These are phyloP conservation scores for Eupithecia dodoneata DNA, from an alignment of 2,888 invertebrate genomes.

Conservation along the genomic window DNA sequence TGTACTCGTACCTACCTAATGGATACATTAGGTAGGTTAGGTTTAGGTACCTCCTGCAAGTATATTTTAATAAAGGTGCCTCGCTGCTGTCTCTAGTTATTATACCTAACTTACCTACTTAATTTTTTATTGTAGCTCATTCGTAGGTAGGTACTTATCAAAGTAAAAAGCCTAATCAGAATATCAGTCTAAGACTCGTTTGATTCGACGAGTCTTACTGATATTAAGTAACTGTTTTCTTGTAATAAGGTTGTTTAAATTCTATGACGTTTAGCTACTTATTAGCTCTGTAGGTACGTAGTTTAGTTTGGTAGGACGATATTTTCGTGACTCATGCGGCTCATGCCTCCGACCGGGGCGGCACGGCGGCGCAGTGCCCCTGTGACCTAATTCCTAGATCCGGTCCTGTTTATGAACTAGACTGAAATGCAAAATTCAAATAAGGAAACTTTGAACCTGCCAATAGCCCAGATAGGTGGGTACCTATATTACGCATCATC, in stretches of 20 bases:
- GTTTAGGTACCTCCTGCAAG: neutral
- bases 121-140: neutral
- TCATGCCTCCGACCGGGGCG: neutral
- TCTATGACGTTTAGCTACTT: neutral
- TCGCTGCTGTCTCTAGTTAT: neutral
- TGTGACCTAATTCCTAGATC: constrained; percentile 32
- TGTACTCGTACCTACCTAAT: neutral
- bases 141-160: neutral
- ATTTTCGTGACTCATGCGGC: constrained; percentile 8
- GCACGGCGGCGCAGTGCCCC: constrained; percentile 12
- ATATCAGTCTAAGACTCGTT: neutral
- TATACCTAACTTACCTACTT: neutral
- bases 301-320: neutral
- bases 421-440: neutral
- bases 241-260: neutral
- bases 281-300: neutral
- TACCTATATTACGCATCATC: too few species aligned
- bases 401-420: constrained; percentile 10
- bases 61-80: neutral
- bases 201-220: neutral
- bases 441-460: neutral
- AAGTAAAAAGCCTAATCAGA: neutral
- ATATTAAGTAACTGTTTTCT: neutral
- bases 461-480: too few species aligned
- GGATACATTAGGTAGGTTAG: too few species aligned